phyloP scores from a whole-genome alignment of 1,140 invertebrate species.

The Lepeophtheirus salmonis region DNA sequence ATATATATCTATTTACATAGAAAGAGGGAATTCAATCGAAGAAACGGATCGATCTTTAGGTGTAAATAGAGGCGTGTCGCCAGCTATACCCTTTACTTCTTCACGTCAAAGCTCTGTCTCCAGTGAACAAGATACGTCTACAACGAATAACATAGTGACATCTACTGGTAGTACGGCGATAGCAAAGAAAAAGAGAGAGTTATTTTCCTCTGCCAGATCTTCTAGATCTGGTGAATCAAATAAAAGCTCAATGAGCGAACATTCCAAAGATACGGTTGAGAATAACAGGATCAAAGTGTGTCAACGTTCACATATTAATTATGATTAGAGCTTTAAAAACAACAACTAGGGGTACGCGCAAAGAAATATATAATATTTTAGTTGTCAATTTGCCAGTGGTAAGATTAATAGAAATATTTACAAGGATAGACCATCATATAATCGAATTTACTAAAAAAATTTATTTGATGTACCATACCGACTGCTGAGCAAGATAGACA shows the following conservation, averaged over 20 bases:
- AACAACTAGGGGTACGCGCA: too few relatives aligned
- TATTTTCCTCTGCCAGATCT: constrained; percentile 10
- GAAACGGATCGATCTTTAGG: constrained; percentile 4
- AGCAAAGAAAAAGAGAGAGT: constrained; percentile 14
- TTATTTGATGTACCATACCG: too few relatives aligned
- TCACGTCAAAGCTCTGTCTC: constrained; percentile 9
- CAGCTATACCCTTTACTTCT: background rate
- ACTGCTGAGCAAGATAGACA: too few relatives aligned
- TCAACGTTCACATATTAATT: too few relatives aligned
- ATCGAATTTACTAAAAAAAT: too few relatives aligned
- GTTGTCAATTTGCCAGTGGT: too few relatives aligned
- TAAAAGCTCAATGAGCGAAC: constrained; percentile 8
- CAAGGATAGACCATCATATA: too few relatives aligned
- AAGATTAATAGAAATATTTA: too few relatives aligned
- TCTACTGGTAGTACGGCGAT: background rate
- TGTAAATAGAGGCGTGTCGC: background rate
- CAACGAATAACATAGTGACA: background rate
- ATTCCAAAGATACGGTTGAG: background rate
- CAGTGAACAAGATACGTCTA: background rate
- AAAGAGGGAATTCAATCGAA: constrained; percentile 12
- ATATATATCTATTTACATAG: background rate
- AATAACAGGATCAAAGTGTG: too few relatives aligned
- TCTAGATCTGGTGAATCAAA: constrained; percentile 7
- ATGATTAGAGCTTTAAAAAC: too few relatives aligned
- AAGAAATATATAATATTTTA: too few relatives aligned